phyloP scores from a whole-genome alignment of 2,888 invertebrate species.

The Hemistola chrysoprasaria region DNA sequence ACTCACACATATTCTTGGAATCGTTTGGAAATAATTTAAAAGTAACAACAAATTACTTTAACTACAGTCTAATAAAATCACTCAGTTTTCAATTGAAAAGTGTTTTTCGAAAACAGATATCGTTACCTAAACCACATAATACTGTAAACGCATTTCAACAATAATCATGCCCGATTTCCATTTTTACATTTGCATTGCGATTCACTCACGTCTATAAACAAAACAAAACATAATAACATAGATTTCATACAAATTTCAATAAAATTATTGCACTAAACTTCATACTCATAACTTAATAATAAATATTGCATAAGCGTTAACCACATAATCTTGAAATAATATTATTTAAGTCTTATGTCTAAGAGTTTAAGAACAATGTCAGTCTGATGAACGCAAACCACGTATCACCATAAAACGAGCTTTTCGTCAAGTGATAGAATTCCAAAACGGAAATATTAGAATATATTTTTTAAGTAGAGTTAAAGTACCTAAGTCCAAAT shows the following conservation, averaged over 20 bases:
- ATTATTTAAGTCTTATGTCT: constrained; percentile 67
- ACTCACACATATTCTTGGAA: constrained; percentile 61
- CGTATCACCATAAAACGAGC: constrained; percentile 52
- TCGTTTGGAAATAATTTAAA: constrained; percentile 74
- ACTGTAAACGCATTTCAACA: constrained; percentile 71
- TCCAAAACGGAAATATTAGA: constrained; percentile 48
- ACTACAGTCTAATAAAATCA: constrained; percentile 75
- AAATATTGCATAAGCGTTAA: constrained; percentile 79
- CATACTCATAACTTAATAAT: constrained; percentile 76
- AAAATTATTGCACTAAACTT: constrained; percentile 80
- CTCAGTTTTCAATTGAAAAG: constrained; percentile 53
- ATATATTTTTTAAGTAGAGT: constrained; percentile 30
- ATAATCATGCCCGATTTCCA: constrained; percentile 57
- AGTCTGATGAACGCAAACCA: constrained; percentile 76
- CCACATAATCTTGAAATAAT: constrained; percentile 66
- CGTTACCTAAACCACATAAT: constrained; percentile 76
- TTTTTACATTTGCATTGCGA: constrained; percentile 41
- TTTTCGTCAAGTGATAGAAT: constrained; percentile 48
- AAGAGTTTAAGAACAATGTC: constrained; percentile 65
- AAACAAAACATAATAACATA: constrained; percentile 76
- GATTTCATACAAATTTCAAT: constrained; percentile 77
- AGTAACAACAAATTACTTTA: constrained; percentile 79
- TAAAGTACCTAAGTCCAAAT: constrained; percentile 54
- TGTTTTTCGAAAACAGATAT: constrained; percentile 28
- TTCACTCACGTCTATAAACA: constrained; percentile 59